Percentiles rank a stretch among this genome's conserved stretches.
Conservation (phyloP, 2,888 invertebrate species). For the Hypselothyrea guttata region DNA sequence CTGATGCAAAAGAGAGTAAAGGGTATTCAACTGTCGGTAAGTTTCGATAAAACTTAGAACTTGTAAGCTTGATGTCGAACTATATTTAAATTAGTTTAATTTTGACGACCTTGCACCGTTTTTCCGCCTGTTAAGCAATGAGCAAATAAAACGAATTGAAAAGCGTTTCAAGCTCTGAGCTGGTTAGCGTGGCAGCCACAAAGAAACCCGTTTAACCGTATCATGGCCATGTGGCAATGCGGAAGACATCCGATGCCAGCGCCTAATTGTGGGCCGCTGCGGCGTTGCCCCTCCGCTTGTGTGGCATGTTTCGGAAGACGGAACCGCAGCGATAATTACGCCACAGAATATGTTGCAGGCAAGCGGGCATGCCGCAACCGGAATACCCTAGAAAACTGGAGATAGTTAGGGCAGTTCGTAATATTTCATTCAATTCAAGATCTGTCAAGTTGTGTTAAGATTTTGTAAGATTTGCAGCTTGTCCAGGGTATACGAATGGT, state of each 20-base stretch:
- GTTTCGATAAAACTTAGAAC: too few species aligned
- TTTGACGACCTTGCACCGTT: slow-evolving; percentile 25
- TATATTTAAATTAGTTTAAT: too few species aligned
- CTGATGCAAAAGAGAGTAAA: too few species aligned
- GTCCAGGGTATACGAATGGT: too few species aligned
- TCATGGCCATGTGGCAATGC: slow-evolving; percentile 58
- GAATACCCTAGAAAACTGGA: not conserved
- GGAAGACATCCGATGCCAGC: slow-evolving; percentile 50
- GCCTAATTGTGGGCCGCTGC: slow-evolving; percentile 60
- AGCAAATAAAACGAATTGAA: slow-evolving; percentile 32
- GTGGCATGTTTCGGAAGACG: slow-evolving; percentile 59
- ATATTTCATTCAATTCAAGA: too few species aligned
- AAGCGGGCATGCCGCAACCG: not conserved
- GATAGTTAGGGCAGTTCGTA: too few species aligned
- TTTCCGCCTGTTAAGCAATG: slow-evolving; percentile 1
- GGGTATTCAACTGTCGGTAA: too few species aligned
- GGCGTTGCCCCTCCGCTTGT: slow-evolving; percentile 24
- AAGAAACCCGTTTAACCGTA: slow-evolving; percentile 61
- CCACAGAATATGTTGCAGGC: not conserved
- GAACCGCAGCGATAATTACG: slow-evolving; percentile 40
- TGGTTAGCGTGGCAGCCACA: slow-evolving; percentile 1
- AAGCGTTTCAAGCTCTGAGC: slow-evolving; percentile 20
- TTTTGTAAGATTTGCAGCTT: too few species aligned
- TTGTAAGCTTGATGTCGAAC: too few species aligned
- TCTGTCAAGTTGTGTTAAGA: too few species aligned